A percentile compares a stretch with the other conserved stretches of the same genome.
Conservation (phyloP, 2,797 vertebrate genomes). For the Chelmon rostratus region DNA sequence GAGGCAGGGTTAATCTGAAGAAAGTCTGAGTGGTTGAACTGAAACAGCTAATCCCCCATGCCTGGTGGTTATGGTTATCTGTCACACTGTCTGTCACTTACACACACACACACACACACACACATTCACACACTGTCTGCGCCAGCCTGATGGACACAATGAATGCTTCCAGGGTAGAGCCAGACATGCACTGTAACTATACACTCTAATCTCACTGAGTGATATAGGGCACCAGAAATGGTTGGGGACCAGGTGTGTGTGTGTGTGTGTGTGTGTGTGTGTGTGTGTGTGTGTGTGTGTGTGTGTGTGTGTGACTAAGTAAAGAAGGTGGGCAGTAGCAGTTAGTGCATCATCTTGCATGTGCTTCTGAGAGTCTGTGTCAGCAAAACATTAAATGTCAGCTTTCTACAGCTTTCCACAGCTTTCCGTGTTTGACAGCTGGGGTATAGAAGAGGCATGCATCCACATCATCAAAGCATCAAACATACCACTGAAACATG, state of each 20-base stretch:
- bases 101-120: slow-evolving; percentile 19
- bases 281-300: not conserved
- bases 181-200: slow-evolving; percentile 16
- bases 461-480: not conserved
- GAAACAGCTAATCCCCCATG: slow-evolving; percentile 52
- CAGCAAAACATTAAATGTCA: not conserved
- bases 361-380: not conserved
- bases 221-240: slow-evolving; percentile 17
- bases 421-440: not conserved
- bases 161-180: not conserved
- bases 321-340: not conserved
- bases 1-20: slow-evolving; percentile 70
- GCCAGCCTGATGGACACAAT: slow-evolving; percentile 24
- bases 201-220: slow-evolving; percentile 34
- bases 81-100: slow-evolving; percentile 28
- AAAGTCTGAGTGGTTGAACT: slow-evolving; percentile 69
- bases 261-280: not conserved
- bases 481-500: not conserved
- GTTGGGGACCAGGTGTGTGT: slow-evolving; percentile 7
- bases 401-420: too few species aligned
- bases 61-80: slow-evolving; percentile 50
- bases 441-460: not conserved
- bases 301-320: not conserved
- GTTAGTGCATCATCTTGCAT: not conserved
- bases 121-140: not conserved